A percentile compares a stretch with the other conserved stretches of the same genome.
Evolutionary conservation across 2,888 invertebrate species (phyloP).

Genomic region (Sarcophaga caerulescens): DNA sequence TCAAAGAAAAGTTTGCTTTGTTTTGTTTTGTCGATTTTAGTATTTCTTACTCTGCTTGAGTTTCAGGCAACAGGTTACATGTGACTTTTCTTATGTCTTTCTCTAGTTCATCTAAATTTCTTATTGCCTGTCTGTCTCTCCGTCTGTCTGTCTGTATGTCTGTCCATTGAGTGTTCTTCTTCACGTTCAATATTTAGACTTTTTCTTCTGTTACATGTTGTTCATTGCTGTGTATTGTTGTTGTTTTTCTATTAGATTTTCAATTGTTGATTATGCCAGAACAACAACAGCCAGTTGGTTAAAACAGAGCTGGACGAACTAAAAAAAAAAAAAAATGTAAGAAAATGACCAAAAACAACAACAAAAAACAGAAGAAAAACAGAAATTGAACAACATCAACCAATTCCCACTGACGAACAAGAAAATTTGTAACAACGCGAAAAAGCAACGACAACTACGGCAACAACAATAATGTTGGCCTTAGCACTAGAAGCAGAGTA

Average conservation of each 20-base stretch:
- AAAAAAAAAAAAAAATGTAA: not conserved
- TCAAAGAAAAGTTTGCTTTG: constrained; percentile 50
- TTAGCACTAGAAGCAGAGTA: too few species aligned
- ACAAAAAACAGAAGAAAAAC: not conserved
- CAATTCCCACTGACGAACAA: constrained; percentile 66
- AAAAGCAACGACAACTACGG: constrained; percentile 34
- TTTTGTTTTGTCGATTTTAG: not conserved
- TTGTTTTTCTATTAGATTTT: constrained; percentile 46
- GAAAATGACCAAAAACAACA: constrained; percentile 9
- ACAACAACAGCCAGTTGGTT: constrained; percentile 8
- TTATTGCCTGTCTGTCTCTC: constrained; percentile 23
- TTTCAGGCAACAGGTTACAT: constrained; percentile 62
- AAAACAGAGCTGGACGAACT: too few species aligned
- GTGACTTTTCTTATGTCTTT: constrained; percentile 63
- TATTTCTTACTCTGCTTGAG: constrained; percentile 30
- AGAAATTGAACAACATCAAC: constrained; percentile 15
- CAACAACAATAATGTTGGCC: not conserved
- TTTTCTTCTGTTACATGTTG: not conserved
- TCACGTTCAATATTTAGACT: not conserved
- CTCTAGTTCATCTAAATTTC: constrained; percentile 34
- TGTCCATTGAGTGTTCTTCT: not conserved
- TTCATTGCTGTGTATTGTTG: not conserved
- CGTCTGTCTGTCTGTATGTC: constrained; percentile 1
- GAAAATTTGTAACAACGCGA: constrained; percentile 62
- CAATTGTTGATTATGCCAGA: constrained; percentile 56